Percentiles rank a stretch among this genome's conserved stretches.
Evolutionary conservation across 1,140 invertebrate genomes (phyloP).

Genomic region (Triops cancriformis): DNA sequence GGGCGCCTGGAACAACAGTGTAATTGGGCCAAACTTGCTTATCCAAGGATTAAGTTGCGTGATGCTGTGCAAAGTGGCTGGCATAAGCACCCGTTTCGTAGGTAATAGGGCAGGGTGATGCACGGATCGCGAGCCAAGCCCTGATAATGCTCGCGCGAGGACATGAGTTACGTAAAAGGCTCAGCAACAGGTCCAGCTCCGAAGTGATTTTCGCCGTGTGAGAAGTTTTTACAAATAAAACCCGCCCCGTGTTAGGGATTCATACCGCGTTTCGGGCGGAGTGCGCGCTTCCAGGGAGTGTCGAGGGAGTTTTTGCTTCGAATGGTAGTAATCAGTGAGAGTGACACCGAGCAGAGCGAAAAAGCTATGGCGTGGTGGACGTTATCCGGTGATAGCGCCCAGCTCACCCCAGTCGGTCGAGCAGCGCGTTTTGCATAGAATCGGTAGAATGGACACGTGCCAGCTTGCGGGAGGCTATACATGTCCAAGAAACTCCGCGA

Average conservation of each 20-base stretch:
- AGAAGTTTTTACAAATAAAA: background rate
- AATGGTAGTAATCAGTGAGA: background rate
- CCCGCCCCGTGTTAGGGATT: no score
- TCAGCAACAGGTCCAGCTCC: background rate
- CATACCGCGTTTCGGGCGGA: no score
- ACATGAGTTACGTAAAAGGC: background rate
- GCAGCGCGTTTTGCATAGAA: background rate
- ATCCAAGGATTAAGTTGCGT: background rate
- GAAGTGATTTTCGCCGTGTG: background rate
- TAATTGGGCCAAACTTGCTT: background rate
- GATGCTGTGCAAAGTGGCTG: background rate
- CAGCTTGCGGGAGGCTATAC: background rate
- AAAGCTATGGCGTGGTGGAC: background rate
- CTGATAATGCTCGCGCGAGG: background rate
- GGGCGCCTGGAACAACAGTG: background rate
- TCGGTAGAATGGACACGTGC: constrained; percentile 8
- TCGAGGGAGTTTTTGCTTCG: no score
- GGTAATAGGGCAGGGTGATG: background rate
- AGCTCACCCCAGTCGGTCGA: background rate
- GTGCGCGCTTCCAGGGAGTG: no score
- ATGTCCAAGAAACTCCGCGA: background rate
- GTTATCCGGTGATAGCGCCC: constrained; percentile 8
- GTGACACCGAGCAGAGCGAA: background rate
- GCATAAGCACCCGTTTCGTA: background rate
- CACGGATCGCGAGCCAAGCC: background rate